phyloP scores from a whole-genome alignment of 2,797 vertebrate genomes.

The Alauda arvensis region DNA sequence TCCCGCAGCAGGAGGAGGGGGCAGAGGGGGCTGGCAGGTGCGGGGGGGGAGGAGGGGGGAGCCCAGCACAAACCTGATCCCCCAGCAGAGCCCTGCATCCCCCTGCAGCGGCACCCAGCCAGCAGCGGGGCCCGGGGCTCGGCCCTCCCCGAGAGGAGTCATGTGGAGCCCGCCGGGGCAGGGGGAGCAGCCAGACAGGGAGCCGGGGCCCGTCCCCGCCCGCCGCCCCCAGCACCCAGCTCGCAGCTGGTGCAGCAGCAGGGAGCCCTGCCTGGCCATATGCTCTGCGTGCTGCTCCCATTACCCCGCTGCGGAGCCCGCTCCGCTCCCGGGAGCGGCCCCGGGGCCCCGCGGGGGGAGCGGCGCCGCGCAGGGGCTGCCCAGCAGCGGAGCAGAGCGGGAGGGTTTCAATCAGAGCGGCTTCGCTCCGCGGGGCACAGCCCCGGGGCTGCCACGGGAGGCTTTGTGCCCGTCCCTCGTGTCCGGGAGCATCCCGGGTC shows the following conservation, averaged over 20 bases:
- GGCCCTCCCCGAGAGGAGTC: conserved; percentile 15
- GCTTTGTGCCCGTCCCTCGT: neutral
- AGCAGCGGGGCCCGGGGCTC: neutral
- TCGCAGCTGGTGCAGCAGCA: conserved; percentile 92
- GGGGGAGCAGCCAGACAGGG: conserved; percentile 51
- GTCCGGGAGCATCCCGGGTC: neutral
- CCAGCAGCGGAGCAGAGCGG: neutral
- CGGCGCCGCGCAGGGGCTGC: neutral
- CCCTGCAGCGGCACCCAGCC: neutral
- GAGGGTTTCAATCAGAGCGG: neutral
- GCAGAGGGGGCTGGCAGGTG: neutral
- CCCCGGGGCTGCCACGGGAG: neutral
- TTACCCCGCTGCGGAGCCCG: conserved; percentile 78
- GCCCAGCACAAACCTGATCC: neutral
- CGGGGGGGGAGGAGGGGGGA: accelerated
- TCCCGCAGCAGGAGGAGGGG: accelerated
- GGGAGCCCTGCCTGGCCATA: conserved; percentile 88
- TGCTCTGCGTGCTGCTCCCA: conserved; percentile 85
- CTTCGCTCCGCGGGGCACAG: neutral
- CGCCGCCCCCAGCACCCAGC: conserved; percentile 80
- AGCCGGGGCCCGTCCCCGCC: conserved; percentile 72
- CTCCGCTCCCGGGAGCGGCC: conserved; percentile 35
- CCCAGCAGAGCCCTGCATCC: neutral
- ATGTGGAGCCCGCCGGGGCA: conserved; percentile 39
- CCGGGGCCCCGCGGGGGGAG: neutral